A percentile compares a stretch with the other conserved stretches of the same genome.
Conservation (phyloP, 2,113 vertebrate species). For the Beaufortia kweichowensis region DNA sequence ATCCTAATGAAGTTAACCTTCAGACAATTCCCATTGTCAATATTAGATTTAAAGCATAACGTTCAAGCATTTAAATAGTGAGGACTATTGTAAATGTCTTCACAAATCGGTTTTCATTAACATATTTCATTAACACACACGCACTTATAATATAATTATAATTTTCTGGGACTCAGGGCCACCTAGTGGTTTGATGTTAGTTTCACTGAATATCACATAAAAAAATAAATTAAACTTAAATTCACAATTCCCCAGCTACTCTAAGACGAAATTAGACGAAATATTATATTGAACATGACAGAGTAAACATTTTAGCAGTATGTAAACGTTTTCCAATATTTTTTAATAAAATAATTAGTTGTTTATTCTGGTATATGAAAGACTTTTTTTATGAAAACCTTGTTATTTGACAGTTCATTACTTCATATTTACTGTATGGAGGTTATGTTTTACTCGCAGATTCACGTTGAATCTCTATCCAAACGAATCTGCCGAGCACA, state of each 20-base stretch:
- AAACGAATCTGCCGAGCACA: not conserved
- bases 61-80: too few relatives aligned
- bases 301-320: not conserved
- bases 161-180: slow-evolving; percentile 29
- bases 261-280: too few relatives aligned
- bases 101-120: not conserved
- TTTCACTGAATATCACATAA: slow-evolving; percentile 14
- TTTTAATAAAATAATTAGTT: not conserved
- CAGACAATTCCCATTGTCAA: too few relatives aligned
- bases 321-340: not conserved
- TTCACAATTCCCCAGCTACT: not conserved
- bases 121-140: not conserved
- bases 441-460: not conserved
- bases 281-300: too few relatives aligned
- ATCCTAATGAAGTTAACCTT: too few relatives aligned
- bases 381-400: not conserved
- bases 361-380: not conserved
- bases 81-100: too few relatives aligned
- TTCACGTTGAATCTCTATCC: not conserved
- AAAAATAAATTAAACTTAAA: not conserved
- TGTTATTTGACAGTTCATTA: not conserved
- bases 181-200: slow-evolving; percentile 30
- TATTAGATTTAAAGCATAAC: too few relatives aligned
- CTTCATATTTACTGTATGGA: not conserved
- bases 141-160: slow-evolving; percentile 19